Evolutionary conservation across 2,888 invertebrate species (phyloP), one percentile per base, ranked within the genome.

Genomic region (Meloe dianella): DNA sequence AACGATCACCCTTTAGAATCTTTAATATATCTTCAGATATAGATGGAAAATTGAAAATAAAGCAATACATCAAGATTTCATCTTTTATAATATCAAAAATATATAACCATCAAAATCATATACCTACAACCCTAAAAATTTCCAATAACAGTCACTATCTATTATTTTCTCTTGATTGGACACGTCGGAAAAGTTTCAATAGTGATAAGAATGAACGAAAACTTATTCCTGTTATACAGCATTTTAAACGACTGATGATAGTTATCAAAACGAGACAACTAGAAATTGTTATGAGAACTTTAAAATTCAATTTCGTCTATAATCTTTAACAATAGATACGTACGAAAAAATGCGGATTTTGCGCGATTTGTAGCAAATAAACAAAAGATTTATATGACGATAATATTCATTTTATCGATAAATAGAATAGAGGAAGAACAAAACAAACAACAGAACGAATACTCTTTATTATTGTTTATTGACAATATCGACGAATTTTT

Each of bases 91-190:
- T 41, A 41, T n/a, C n/a, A 41, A 17, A 17, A 17, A 41, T n/a
- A 41, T 1, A 10, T 20, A 10, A 10, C 9, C 20, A 47, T 47
- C 47, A 10, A 47, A 41, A 20, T 47, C 35, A 14, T 41, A 2
- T 27, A 27, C 17, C n/a, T 41, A 17, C 41, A 41, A 8, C 12
- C 12, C 12, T 20, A 6, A 54, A 54, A 24, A 54, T 54, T 54
- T 24, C 47, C 47, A 14, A 24, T 10, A 51, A 51, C 24, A 54
- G 24, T 27, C 54, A n/a, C 54, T 27, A 54, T 54, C 54, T 54
- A 54, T 54, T 54, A 54, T 54, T 27, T 27, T 24, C 54, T 27
- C 24, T 54, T 54, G 54, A 54, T 54, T 54, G 54, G 27, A 54
- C 24, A 54, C 24, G 27, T 24, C 27, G 27, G 14, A 27, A 54